phyloP scores from a whole-genome alignment of 2,113 vertebrate species.

The Crocuta crocuta region DNA sequence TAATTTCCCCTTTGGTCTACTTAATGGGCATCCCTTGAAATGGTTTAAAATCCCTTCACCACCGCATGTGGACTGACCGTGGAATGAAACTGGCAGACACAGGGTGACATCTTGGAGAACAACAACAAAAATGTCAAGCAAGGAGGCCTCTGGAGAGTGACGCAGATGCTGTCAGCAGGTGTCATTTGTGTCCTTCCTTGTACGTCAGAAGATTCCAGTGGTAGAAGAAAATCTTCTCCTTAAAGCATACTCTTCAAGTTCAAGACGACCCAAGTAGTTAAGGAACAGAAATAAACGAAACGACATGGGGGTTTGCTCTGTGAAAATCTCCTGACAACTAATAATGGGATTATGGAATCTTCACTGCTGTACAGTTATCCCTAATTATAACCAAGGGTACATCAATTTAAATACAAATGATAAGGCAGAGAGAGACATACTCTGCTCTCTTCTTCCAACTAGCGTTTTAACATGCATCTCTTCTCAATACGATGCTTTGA shows the following conservation, averaged over 20 bases:
- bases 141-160: constrained; percentile 68
- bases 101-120: constrained; percentile 17
- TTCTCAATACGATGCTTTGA: constrained; percentile 70
- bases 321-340: constrained; percentile 80
- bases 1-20: background rate
- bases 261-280: constrained; percentile 56
- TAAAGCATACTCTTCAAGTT: background rate
- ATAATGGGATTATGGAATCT: constrained; percentile 82
- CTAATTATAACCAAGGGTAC: constrained; percentile 87
- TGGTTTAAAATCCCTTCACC: background rate
- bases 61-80: background rate
- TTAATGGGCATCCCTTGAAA: background rate
- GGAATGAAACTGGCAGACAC: constrained; percentile 6
- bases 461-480: constrained; percentile 74
- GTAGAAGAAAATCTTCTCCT: constrained; percentile 79
- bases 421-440: constrained; percentile 75
- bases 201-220: constrained; percentile 65
- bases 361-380: constrained; percentile 83
- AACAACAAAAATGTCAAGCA: constrained; percentile 11
- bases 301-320: constrained; percentile 68
- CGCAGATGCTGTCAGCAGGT: constrained; percentile 55
- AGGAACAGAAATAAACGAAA: constrained; percentile 56
- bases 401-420: constrained; percentile 85
- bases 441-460: background rate
- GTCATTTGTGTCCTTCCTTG: constrained; percentile 77